Percentiles rank a stretch among this genome's conserved stretches.
Conservation (phyloP, 92 coral and sea anemone genomes). For the Diadumene lineata region DNA sequence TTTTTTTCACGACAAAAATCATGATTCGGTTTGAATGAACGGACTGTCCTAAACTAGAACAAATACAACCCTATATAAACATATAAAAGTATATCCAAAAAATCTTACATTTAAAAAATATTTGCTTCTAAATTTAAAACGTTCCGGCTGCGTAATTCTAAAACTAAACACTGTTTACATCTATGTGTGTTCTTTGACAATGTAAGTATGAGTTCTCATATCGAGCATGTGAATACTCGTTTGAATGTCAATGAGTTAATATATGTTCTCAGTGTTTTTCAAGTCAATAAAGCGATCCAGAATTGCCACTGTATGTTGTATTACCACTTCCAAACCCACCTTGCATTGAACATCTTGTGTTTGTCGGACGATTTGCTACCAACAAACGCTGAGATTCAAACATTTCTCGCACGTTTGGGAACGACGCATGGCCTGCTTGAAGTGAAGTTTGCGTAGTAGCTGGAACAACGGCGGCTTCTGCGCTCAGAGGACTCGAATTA, state of each 20-base stretch:
- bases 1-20: too few species aligned
- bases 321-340: conserved; percentile 89
- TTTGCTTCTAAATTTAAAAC: not conserved
- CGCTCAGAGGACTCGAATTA: conserved; percentile 26
- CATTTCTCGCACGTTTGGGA: conserved; percentile 99
- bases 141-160: not conserved
- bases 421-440: conserved; percentile 47
- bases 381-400: conserved; percentile 94
- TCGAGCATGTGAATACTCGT: too few species aligned
- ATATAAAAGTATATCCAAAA: too few species aligned
- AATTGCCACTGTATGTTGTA: conserved; percentile 56
- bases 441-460: conserved; percentile 47
- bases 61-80: too few species aligned
- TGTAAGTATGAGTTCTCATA: conserved; percentile 13
- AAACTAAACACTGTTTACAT: too few species aligned
- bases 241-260: not conserved
- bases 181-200: not conserved
- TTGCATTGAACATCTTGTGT: conserved; percentile 33
- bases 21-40: too few species aligned
- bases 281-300: conserved; percentile 41
- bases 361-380: conserved; percentile 53
- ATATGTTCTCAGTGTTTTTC: not conserved
- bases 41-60: too few species aligned
- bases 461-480: conserved; percentile 34
- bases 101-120: too few species aligned